These are phyloP conservation scores for Phyllotis vaccarum DNA, from an alignment of 2,797 vertebrate species.

Conservation along the genomic window DNA sequence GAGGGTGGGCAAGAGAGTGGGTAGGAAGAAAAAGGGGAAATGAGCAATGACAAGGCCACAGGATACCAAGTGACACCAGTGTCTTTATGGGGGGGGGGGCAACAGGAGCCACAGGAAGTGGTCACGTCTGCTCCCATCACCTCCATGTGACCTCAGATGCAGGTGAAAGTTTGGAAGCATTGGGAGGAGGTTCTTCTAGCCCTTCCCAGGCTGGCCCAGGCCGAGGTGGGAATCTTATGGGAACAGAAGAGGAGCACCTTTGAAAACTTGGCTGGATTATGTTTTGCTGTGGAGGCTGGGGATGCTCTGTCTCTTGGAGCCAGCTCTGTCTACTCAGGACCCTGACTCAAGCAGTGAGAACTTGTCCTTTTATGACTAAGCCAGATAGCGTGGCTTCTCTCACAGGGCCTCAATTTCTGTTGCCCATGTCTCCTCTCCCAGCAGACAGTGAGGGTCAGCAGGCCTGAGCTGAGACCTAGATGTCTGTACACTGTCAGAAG, in stretches of 20 bases:
- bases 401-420: not conserved
- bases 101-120: no score
- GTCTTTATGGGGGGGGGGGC: no score
- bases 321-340: not conserved
- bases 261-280: not conserved
- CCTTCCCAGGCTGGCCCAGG: not conserved
- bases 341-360: not conserved
- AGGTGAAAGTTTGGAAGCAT: not conserved
- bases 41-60: rapidly evolving
- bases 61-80: not conserved
- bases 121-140: no score
- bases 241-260: not conserved
- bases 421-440: not conserved
- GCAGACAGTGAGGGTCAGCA: not conserved
- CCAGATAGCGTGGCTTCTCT: not conserved
- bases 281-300: rapidly evolving
- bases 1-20: not conserved
- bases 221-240: not conserved
- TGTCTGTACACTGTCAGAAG: not conserved
- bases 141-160: not conserved
- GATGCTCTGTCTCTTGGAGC: not conserved
- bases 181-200: not conserved
- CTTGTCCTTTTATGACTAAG: not conserved
- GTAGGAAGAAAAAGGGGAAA: not conserved
- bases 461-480: not conserved